A percentile compares a stretch with the other conserved stretches of the same genome.
Conservation (phyloP, 2,797 vertebrate species). For the Loris lydekkerianus region DNA sequence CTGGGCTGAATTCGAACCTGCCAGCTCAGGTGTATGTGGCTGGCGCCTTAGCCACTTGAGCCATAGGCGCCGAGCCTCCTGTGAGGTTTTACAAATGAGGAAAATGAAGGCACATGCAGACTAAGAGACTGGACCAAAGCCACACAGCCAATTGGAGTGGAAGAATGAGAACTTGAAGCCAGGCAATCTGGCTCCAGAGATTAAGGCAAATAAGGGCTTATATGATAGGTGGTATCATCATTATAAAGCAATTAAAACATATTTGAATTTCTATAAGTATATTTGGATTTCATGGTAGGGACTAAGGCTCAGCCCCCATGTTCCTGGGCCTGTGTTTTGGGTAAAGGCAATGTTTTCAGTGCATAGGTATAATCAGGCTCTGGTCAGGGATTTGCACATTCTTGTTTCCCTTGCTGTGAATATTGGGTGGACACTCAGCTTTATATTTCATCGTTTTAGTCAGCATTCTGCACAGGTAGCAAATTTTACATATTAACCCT, state of each 20-base stretch:
- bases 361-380: background rate
- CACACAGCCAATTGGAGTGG: background rate
- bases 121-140: background rate
- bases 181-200: background rate
- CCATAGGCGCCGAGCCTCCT: background rate
- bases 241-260: background rate
- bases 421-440: background rate
- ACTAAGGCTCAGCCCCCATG: background rate
- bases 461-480: background rate
- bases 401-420: constrained; percentile 16
- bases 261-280: constrained; percentile 24
- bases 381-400: background rate
- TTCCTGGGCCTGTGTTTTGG: constrained; percentile 3
- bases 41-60: too few species aligned
- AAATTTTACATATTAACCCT: constrained; percentile 30
- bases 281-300: constrained; percentile 21
- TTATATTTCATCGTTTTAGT: constrained; percentile 1
- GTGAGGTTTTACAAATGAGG: constrained; percentile 50
- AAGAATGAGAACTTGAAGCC: background rate
- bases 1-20: too few species aligned
- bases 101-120: background rate
- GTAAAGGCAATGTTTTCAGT: background rate
- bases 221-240: background rate
- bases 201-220: background rate
- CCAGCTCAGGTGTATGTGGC: too few species aligned